phyloP scores from a whole-genome alignment of 2,113 vertebrate species.

The Pungitius pungitius region DNA sequence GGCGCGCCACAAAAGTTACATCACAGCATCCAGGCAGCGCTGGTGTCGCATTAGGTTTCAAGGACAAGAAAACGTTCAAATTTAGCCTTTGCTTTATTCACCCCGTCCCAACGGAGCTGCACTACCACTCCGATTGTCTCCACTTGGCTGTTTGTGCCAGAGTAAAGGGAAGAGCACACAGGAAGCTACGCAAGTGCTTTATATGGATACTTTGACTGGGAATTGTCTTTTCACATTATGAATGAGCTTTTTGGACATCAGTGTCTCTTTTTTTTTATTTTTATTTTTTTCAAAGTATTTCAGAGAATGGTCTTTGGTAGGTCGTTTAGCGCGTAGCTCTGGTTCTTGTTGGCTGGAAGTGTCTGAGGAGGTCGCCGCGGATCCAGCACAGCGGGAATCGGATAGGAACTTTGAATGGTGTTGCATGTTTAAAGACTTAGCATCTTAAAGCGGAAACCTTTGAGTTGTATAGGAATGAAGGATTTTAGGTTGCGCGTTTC shows the following conservation, averaged over 20 bases:
- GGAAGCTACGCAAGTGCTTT: slow-evolving; percentile 77
- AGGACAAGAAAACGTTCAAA: slow-evolving; percentile 13
- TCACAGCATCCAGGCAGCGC: slow-evolving; percentile 43
- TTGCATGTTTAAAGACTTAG: slow-evolving; percentile 78
- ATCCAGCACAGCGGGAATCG: slow-evolving; percentile 72
- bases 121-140: slow-evolving; percentile 62
- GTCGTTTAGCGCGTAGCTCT: slow-evolving; percentile 61
- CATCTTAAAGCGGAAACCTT: slow-evolving; percentile 54
- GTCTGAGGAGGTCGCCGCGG: slow-evolving; percentile 62
- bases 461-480: slow-evolving; percentile 77
- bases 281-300: slow-evolving; percentile 69
- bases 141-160: slow-evolving; percentile 54
- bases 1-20: slow-evolving; percentile 35
- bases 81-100: slow-evolving; percentile 43
- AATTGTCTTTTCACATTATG: slow-evolving; percentile 72
- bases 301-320: slow-evolving; percentile 55
- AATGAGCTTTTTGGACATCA: slow-evolving; percentile 65
- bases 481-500: slow-evolving; percentile 67
- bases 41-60: slow-evolving; percentile 34
- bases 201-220: slow-evolving; percentile 76
- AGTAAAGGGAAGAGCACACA: slow-evolving; percentile 77
- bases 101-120: slow-evolving; percentile 53
- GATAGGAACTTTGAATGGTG: slow-evolving; percentile 70
- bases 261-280: slow-evolving; percentile 74
- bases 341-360: slow-evolving; percentile 68